Percentiles rank a stretch among this genome's conserved stretches.
Conservation (phyloP, 1,140 invertebrate species). For the Micrasema minimum region DNA sequence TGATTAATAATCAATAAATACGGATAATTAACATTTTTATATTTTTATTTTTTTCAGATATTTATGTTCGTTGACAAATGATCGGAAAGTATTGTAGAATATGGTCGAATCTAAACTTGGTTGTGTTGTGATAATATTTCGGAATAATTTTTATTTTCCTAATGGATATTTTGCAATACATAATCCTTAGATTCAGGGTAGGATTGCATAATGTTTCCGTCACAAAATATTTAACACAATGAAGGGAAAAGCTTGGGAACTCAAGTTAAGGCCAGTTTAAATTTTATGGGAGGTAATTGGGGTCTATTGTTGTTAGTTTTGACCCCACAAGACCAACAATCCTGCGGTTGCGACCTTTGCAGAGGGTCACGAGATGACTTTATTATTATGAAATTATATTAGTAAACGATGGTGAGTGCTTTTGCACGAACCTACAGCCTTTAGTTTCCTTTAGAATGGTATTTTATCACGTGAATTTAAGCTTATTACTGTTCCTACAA, state of each 20-base stretch:
- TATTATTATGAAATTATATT: constrained; percentile 43
- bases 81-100: too few relatives aligned
- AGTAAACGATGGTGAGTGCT: background rate
- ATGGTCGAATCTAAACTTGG: too few relatives aligned
- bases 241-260: constrained; percentile 16
- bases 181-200: background rate
- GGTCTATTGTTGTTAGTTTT: constrained; percentile 42
- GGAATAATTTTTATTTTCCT: too few relatives aligned
- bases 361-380: constrained; percentile 49
- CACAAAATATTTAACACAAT: constrained; percentile 5
- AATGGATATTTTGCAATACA: too few relatives aligned
- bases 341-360: background rate
- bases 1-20: too few relatives aligned
- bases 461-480: background rate
- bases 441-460: background rate
- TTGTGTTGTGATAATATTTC: too few relatives aligned
- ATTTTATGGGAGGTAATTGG: constrained; percentile 52
- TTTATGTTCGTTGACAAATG: too few relatives aligned
- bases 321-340: constrained; percentile 13
- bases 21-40: too few relatives aligned
- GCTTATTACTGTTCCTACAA: too few relatives aligned
- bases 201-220: constrained; percentile 5
- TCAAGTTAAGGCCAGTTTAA: constrained; percentile 21
- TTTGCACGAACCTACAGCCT: constrained; percentile 2
- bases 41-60: too few relatives aligned